Conservation (phyloP, 2,888 invertebrate genomes). For the Melanargia galathea region DNA sequence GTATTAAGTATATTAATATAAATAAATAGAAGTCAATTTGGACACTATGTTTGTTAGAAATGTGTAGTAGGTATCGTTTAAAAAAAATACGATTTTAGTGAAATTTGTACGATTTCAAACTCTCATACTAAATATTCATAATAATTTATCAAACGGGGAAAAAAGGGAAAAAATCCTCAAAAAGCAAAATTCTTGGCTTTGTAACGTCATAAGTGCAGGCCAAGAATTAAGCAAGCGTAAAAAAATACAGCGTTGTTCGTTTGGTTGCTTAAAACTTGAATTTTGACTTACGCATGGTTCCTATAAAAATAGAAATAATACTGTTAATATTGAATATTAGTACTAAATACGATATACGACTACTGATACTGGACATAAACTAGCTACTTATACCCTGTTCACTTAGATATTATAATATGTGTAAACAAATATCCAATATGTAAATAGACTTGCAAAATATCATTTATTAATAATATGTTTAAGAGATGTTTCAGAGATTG, state of each 20-base stretch:
- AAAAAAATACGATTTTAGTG: not conserved
- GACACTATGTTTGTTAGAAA: too few species aligned
- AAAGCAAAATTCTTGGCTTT: conserved; percentile 59
- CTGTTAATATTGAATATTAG: conserved; percentile 41
- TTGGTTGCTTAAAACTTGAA: conserved; percentile 67
- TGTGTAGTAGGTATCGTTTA: not conserved
- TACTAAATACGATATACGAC: conserved; percentile 34
- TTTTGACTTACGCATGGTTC: conserved; percentile 81
- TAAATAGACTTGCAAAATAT: too few species aligned
- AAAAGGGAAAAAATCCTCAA: conserved; percentile 47
- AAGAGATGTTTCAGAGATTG: too few species aligned
- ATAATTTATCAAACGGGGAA: conserved; percentile 41
- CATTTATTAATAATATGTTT: too few species aligned
- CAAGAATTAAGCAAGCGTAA: conserved; percentile 60
- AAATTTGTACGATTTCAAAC: conserved; percentile 49
- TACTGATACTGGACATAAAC: conserved; percentile 21
- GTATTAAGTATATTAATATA: too few species aligned
- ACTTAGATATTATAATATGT: not conserved
- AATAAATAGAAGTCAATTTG: too few species aligned
- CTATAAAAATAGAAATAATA: conserved; percentile 75
- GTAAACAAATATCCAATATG: not conserved
- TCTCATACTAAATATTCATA: conserved; percentile 18
- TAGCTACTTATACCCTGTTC: conserved; percentile 19
- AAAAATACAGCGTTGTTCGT: conserved; percentile 68
- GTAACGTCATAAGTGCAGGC: conserved; percentile 48